phyloP scores from a whole-genome alignment of 2,113 vertebrate species.

The human (Homo sapiens) region DNA sequence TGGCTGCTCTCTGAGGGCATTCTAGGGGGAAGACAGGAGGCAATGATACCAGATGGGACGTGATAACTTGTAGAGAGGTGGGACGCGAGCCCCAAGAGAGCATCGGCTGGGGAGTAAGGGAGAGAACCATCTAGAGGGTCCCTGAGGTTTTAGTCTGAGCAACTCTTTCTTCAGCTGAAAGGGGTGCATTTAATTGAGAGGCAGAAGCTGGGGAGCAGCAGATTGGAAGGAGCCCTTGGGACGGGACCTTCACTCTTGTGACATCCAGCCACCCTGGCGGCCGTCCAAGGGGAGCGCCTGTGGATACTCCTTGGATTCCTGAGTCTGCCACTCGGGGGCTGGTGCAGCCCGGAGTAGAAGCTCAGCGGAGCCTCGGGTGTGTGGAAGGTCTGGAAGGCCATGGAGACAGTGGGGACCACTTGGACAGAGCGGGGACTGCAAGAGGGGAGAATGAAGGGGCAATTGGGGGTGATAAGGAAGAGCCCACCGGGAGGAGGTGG shows the following conservation, averaged over 20 bases:
- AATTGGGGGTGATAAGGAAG: no score
- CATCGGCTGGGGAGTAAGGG: neutral
- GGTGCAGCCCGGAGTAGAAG: neutral
- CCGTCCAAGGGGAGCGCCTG: rapidly evolving
- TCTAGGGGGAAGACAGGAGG: neutral
- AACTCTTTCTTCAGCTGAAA: neutral
- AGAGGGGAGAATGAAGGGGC: no score
- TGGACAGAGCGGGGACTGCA: no score
- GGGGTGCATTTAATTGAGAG: no score
- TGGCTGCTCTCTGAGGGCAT: neutral
- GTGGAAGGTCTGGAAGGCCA: neutral
- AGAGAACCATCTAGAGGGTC: neutral
- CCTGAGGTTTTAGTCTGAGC: neutral
- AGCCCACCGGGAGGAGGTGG: rapidly evolving
- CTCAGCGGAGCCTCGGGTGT: neutral
- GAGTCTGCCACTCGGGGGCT: neutral
- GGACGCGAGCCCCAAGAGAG: neutral
- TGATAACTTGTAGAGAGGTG: neutral
- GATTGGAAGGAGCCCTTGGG: no score
- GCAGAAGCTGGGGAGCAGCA: no score
- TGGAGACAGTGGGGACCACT: rapidly evolving
- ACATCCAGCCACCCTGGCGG: rapidly evolving
- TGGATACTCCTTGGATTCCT: neutral
- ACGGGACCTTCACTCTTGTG: rapidly evolving
- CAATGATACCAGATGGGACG: rapidly evolving